A percentile compares a stretch with the other conserved stretches of the same genome.
These are phyloP conservation scores for Spatulosminthurus flaviceps DNA, from an alignment of 2,888 invertebrate genomes.

Conservation along the genomic window DNA sequence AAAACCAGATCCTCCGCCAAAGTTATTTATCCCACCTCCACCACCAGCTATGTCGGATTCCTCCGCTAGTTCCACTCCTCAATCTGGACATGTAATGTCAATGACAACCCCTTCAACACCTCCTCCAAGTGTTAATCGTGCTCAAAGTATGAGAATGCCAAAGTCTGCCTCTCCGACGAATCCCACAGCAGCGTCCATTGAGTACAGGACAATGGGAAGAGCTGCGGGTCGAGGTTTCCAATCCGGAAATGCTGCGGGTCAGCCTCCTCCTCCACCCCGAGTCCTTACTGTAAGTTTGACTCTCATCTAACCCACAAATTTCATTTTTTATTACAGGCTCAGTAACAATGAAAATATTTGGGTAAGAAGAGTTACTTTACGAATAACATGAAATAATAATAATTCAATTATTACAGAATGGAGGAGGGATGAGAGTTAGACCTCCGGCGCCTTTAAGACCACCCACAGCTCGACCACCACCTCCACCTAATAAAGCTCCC, in stretches of 20 bases:
- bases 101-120: constrained; percentile 56
- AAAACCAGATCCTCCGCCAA: constrained; percentile 62
- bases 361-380: too few relatives aligned
- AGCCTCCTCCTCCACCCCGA: constrained; percentile 64
- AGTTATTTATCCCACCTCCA: constrained; percentile 61
- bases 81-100: neutral
- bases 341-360: too few relatives aligned
- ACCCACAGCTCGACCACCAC: constrained; percentile 69
- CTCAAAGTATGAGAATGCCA: constrained; percentile 86
- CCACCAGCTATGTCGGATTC: constrained; percentile 46
- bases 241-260: constrained; percentile 52
- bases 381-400: too few relatives aligned
- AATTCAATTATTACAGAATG: constrained; percentile 53
- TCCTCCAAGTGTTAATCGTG: constrained; percentile 72
- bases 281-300: constrained; percentile 57
- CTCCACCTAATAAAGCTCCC: constrained; percentile 69
- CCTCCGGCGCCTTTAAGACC: constrained; percentile 65
- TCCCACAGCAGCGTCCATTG: constrained; percentile 56
- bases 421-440: constrained; percentile 47
- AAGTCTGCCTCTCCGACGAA: constrained; percentile 70
- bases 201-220: constrained; percentile 60
- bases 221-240: constrained; percentile 56
- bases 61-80: constrained; percentile 29
- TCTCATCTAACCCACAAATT: too few relatives aligned
- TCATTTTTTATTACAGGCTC: too few relatives aligned